Base-by-base conservation (phyloP, 2,888 invertebrate genomes). In the Thecocarcelia acutangulata region DNA sequence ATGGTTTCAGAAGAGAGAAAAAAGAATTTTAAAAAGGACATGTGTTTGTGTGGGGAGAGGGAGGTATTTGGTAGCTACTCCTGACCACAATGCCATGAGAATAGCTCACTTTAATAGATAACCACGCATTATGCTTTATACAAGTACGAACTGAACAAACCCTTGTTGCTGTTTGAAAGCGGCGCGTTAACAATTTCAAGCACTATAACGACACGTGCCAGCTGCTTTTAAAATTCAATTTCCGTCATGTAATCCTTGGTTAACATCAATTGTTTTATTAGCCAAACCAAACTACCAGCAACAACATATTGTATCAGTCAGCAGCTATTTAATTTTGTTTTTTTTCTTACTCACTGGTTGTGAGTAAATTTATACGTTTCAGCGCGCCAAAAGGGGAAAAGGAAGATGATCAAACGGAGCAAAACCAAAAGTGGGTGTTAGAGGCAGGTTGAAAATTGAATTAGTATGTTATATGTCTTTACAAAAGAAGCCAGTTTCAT, bases 191-290 rank as follows among this genome's bases (percentile, higher is more conserved):
- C 88, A 88, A 85, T 88, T 87, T 88, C 85, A 87, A 89, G 88
- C 89, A 88, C 89, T 89, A 87, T 87, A 89, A 85, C 83, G 90
- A 89, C 89, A 89, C 89, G 89, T 89, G 89, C 87, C 89, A 89
- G 90, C 88, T 89, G 89, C 90, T 90, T 89, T 89, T 89, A 86
- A 90, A 89, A 89, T 90, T 89, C 89, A 90, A 89, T 90, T 90
- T 90, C 89, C 90, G 89, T 84, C 76, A 81, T 84, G 84, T 80
- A 84, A 84, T 84, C 83, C 75, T 70, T 77, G 80, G 80, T 77
- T 86, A 84, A 88, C 87, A 86, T 88, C 88, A 88, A 88, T 89
- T 89, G 88, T 87, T 82, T 82, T 78, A 78, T 78, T 78, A 78
- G 82, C 82, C 73, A 48, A 78, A 44, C 64, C 46, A 72, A 61